Percentiles rank a stretch among this genome's conserved stretches.
Conservation (phyloP, 1,140 invertebrate species). For the Zaprionus tsacasi region DNA sequence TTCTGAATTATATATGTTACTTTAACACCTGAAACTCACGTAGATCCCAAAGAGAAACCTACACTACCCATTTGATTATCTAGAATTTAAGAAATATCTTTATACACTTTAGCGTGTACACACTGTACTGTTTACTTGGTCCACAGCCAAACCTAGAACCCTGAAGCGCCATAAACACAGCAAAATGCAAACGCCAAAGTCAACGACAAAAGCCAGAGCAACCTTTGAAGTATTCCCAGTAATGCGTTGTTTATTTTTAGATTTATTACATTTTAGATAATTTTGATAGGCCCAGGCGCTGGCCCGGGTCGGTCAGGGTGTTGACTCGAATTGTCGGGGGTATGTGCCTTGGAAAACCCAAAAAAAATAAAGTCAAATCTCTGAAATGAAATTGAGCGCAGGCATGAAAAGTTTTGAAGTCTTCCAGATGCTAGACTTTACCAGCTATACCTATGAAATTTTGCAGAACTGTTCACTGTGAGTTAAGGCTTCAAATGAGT, state of each 20-base stretch:
- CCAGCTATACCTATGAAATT: neutral
- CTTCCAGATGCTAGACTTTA: neutral
- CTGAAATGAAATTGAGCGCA: neutral
- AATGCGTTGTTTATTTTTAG: slow-evolving; percentile 14
- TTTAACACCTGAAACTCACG: neutral
- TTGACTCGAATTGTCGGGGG: too few species aligned
- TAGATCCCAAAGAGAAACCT: neutral
- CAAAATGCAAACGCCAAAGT: neutral
- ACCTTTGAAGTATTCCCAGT: slow-evolving; percentile 15
- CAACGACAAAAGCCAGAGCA: neutral
- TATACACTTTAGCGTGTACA: neutral
- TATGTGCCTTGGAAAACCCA: neutral
- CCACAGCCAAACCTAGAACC: neutral
- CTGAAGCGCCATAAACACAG: neutral
- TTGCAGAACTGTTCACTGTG: neutral
- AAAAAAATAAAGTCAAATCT: neutral
- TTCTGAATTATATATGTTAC: neutral
- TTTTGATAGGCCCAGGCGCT: slow-evolving; percentile 3
- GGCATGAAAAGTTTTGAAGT: neutral
- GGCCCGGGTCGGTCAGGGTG: too few species aligned
- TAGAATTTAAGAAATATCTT: neutral
- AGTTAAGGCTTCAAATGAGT: neutral
- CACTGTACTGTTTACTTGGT: neutral
- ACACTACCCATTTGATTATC: neutral
- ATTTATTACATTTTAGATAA: slow-evolving; percentile 18